Evolutionary conservation across 2,113 vertebrate species (phyloP).

Genomic region (Bucco capensis): DNA sequence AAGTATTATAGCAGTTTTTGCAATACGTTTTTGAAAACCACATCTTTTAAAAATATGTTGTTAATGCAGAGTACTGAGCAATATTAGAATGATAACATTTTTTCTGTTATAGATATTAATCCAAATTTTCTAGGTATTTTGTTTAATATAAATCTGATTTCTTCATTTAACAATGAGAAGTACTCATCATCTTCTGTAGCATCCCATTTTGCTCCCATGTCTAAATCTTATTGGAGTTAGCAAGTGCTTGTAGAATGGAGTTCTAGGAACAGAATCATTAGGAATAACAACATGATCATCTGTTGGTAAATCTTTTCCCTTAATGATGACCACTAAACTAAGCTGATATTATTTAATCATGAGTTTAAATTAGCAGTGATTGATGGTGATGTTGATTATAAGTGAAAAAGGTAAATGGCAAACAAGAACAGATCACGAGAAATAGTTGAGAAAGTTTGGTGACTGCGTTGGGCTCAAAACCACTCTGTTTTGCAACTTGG

Average conservation of each 20-base stretch:
- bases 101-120: background rate
- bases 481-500: background rate
- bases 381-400: background rate
- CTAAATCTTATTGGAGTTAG: background rate
- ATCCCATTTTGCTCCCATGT: background rate
- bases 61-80: background rate
- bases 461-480: background rate
- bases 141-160: background rate
- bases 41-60: background rate
- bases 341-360: conserved; percentile 21
- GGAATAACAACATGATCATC: background rate
- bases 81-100: background rate
- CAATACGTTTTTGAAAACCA: background rate
- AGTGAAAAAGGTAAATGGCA: background rate
- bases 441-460: background rate
- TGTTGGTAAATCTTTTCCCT: conserved; percentile 7
- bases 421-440: background rate
- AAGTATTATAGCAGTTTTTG: background rate
- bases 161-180: background rate
- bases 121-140: background rate
- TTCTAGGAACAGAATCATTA: background rate
- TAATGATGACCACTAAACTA: background rate
- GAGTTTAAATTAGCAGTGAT: background rate
- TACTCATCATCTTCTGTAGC: background rate
- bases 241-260: background rate